Conservation (phyloP, 1,140 invertebrate species). For the Triops longicaudatus region DNA sequence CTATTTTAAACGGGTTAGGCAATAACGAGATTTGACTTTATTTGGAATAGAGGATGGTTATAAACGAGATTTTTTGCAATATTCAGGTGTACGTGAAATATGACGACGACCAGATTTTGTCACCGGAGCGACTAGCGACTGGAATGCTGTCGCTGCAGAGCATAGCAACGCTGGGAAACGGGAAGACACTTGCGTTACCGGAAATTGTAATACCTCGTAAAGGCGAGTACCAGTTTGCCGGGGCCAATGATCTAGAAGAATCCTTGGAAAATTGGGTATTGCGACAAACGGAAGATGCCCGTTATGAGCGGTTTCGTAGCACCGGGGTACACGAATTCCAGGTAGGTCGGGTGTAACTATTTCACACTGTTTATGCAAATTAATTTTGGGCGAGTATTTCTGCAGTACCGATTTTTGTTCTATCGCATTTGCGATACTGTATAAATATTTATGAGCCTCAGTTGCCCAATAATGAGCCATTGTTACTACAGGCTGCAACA, state of each 20-base stretch:
- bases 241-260: neutral
- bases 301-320: constrained; percentile 22
- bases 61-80: no score
- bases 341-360: constrained; percentile 18
- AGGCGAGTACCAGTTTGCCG: constrained; percentile 20
- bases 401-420: no score
- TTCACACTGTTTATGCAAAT: neutral
- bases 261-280: constrained; percentile 19
- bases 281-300: constrained; percentile 22
- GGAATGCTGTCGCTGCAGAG: constrained; percentile 35
- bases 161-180: constrained; percentile 30
- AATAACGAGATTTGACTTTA: no score
- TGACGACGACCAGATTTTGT: constrained; percentile 36
- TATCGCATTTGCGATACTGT: no score
- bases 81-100: constrained; percentile 37
- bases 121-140: constrained; percentile 33
- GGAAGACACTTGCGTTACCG: constrained; percentile 29
- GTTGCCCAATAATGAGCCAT: no score
- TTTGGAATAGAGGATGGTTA: no score
- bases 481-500: no score
- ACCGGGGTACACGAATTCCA: constrained; percentile 23
- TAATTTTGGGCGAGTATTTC: constrained; percentile 20
- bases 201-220: constrained; percentile 28
- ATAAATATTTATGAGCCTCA: no score
- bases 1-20: no score